Conservation (phyloP, 2,797 vertebrate species). For the Acanthurus tractus region DNA sequence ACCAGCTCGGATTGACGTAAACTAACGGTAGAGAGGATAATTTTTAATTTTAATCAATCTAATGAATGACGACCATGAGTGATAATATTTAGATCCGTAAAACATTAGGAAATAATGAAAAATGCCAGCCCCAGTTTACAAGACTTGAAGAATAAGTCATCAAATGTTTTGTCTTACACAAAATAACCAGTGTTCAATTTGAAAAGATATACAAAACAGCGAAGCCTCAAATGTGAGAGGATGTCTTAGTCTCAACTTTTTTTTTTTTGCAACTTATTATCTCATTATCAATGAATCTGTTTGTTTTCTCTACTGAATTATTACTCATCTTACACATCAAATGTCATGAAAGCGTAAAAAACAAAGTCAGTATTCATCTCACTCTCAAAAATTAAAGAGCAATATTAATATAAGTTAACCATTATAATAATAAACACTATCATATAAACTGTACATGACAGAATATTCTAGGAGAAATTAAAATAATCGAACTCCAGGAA, state of each 20-base stretch:
- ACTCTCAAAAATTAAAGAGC: not conserved
- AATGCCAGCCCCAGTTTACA: not conserved
- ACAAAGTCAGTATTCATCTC: not conserved
- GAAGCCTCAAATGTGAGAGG: not conserved
- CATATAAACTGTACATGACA: no score
- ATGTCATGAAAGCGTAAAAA: not conserved
- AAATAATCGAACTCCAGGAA: constrained; percentile 4
- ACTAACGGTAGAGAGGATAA: not conserved
- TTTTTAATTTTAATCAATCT: not conserved
- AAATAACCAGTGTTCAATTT: not conserved
- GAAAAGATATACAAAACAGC: not conserved
- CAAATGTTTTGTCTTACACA: not conserved
- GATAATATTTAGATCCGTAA: not conserved
- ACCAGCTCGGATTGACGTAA: not conserved
- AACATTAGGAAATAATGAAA: not conserved
- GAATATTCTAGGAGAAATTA: not conserved
- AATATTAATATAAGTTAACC: no score
- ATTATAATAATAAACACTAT: not conserved
- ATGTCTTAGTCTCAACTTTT: no score
- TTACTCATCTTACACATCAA: rapidly evolving
- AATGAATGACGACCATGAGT: not conserved
- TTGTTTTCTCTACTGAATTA: not conserved
- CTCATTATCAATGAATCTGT: not conserved
- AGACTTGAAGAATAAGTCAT: no score
- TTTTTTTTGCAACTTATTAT: not conserved